Base-by-base conservation (phyloP, 1,140 invertebrate species). In the Drosophila willistoni region DNA sequence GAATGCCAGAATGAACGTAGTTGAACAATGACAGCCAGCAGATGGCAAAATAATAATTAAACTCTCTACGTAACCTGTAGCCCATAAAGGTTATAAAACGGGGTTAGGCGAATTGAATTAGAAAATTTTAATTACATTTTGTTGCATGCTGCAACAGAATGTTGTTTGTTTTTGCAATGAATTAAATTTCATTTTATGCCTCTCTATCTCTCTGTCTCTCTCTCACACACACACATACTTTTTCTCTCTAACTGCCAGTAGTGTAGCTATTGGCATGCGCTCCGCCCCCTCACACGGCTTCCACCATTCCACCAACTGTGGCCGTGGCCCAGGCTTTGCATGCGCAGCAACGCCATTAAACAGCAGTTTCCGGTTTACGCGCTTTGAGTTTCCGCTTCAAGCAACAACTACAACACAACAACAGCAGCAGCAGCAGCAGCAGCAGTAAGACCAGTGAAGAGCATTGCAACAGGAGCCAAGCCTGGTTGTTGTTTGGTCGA, bases 71-170 rank as follows among this genome's bases (percentile, higher is more conserved):
- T 65, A 73, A 70, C 69, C 56, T 63, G 72, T 51, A 51, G 68
- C 72, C 63, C 19, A 51, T 51, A 22, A 51, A 51, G 44, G 44
- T 51, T 22, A 39, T 68, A 73, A 86, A 86, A 89, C 17, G 44
- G 44, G 83, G 80, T 89, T 83, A 70, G 63, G 41, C 73, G 64
- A 89, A 87, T 79, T 73, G 66, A 79, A 85, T 82, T 87, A 77
- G 79, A 87, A 83, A 89, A 89, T 89, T 89, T 87, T 89, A 89
- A 89, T 89, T 89, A 89, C 85, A 89, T 85, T 89, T 89, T 84
- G 71, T 89, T 51, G 84, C 84, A 89, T 68, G 60, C 73, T 71
- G 71, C 55, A 39, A 12, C 36, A 68, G 74, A 72, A 69, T 75
- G 84, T 75, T 78, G 65, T 57, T 72, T 74, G 57, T 75, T 77